Base-by-base conservation (phyloP, 2,797 vertebrate species). In the Hippocampus kuda region DNA sequence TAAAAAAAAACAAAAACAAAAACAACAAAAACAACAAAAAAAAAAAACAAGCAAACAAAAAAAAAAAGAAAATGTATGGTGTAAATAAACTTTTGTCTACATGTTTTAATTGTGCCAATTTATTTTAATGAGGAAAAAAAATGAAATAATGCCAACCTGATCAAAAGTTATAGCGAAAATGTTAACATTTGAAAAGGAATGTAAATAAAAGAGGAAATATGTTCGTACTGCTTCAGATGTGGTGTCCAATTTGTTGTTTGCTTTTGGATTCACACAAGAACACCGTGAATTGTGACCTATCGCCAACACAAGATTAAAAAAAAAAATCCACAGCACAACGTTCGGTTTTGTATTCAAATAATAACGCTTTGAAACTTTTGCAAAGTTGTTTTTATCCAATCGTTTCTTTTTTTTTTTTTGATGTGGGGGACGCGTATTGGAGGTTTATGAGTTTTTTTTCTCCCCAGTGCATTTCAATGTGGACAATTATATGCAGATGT, bases 11-110 rank as follows among this genome's bases (percentile, higher is more conserved):
- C 1, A 51, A 5, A 59, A 27, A 30, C 15, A 12, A 6, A 92
- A 92, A 89, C 1, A 34, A 34, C 5, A 34, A 34, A 5, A 34
- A 38, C 34, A 7, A 38, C 6, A 7, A 38, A 6, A 38, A 38
- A 6, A 7, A 38, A 38, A 66, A 34, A 34, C 20, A 56, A 42
- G 48, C 2, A 54, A 8, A 61, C 20, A 38, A 5, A 34, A 61
- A 34, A 38, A 5, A 34, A 92, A 92, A 89, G 85, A 89, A 89
- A 97, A 98, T 96, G 96, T 98, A 98, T 98, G 97, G 96, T 99
- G 97, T 99, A 98, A 99, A 99, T 99, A 99, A 99, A 99, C 94
- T 95, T 99, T 99, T 99, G 96, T 98, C 97, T 99, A 99, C 94
- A 99, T 94, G 95, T 94, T 98, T 97, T 92, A 95, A 92, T 92